Conservation (phyloP, 2,797 vertebrate species). For the Sebastes vulpes region DNA sequence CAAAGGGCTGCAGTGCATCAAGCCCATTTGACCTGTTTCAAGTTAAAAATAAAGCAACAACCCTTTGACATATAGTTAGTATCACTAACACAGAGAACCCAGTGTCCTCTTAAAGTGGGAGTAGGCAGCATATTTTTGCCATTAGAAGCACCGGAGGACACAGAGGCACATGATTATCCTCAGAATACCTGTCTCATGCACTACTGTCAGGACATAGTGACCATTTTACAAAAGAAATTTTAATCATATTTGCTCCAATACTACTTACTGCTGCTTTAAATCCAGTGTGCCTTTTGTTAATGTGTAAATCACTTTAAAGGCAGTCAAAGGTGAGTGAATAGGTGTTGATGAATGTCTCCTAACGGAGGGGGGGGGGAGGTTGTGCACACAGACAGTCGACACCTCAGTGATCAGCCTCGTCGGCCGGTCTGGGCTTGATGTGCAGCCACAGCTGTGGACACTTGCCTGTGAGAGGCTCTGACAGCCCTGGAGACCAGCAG, state of each 20-base stretch:
- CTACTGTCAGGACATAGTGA: no score
- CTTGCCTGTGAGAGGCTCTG: conserved; percentile 71
- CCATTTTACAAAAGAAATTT: no score
- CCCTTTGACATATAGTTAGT: neutral
- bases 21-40: neutral
- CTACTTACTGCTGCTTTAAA: neutral
- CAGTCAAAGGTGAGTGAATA: conserved; percentile 49
- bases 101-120: neutral
- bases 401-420: conserved; percentile 51
- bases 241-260: no score
- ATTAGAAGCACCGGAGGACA: no score
- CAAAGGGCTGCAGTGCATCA: neutral
- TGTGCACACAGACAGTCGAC: conserved; percentile 60
- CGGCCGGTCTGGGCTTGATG: conserved; percentile 44
- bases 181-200: no score
- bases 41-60: conserved; percentile 1
- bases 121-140: no score
- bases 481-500: conserved; percentile 63
- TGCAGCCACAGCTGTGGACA: conserved; percentile 77
- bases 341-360: conserved; percentile 64
- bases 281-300: conserved; percentile 25
- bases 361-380: conserved; percentile 22
- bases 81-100: neutral
- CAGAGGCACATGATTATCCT: no score
- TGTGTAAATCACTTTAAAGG: conserved; percentile 51